A percentile compares a stretch with the other conserved stretches of the same genome.
Evolutionary conservation across 2,888 invertebrate genomes (phyloP).

Genomic region (Melolontha melolontha): DNA sequence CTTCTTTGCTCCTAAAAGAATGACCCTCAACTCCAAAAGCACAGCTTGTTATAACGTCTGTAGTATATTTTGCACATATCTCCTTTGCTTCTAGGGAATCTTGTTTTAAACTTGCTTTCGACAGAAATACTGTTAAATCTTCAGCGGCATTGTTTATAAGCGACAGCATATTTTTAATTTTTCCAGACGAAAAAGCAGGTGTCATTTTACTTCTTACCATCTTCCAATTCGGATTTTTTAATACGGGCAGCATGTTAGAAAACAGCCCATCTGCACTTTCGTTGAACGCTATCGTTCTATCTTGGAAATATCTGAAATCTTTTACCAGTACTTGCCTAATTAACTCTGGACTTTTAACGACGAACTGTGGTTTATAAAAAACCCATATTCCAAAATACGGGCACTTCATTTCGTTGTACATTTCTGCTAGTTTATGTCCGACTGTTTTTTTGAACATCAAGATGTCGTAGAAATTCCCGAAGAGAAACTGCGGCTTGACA

Average conservation of each 20-base stretch:
- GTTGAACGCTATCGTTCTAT: conserved; percentile 64
- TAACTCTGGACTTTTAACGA: conserved; percentile 65
- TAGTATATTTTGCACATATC: conserved; percentile 59
- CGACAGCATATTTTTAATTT: conserved; percentile 68
- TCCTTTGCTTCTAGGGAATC: conserved; percentile 51
- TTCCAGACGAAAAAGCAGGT: conserved; percentile 69
- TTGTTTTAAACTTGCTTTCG: background rate
- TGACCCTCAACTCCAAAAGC: conserved; percentile 63
- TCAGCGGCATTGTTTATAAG: conserved; percentile 63
- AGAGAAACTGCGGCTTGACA: conserved; percentile 60
- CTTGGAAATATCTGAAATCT: conserved; percentile 67
- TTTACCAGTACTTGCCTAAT: conserved; percentile 66
- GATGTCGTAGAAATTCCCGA: conserved; percentile 64
- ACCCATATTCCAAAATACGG: conserved; percentile 67
- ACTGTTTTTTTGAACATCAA: conserved; percentile 55
- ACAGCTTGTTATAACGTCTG: conserved; percentile 63
- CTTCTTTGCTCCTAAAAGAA: conserved; percentile 56
- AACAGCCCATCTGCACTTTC: conserved; percentile 63
- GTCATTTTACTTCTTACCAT: conserved; percentile 67
- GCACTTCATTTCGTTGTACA: conserved; percentile 55
- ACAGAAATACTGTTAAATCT: conserved; percentile 30
- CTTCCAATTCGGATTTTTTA: conserved; percentile 69
- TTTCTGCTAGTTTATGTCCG: conserved; percentile 55
- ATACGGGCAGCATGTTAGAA: conserved; percentile 63
- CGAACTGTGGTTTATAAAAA: conserved; percentile 65